Percentiles rank a stretch among this genome's conserved stretches.
These are phyloP conservation scores for Crocidura indochinensis DNA, from an alignment of 2,797 vertebrate genomes.

Conservation along the genomic window DNA sequence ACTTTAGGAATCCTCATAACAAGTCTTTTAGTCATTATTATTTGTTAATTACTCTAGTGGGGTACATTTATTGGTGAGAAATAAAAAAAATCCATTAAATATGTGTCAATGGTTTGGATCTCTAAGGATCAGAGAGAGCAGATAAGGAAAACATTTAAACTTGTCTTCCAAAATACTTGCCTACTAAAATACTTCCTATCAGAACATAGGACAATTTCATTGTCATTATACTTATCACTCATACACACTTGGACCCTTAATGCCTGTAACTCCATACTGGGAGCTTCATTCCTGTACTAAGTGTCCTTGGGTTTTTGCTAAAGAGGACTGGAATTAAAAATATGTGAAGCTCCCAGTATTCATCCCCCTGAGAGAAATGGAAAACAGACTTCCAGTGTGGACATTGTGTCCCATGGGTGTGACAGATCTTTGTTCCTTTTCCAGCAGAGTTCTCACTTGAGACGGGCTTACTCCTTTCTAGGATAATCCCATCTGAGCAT, in stretches of 20 bases:
- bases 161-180: neutral
- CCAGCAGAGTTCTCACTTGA: neutral
- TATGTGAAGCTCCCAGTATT: neutral
- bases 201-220: neutral
- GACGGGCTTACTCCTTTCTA: neutral
- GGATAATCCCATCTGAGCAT: neutral
- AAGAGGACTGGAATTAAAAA: neutral
- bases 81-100: constrained; percentile 48
- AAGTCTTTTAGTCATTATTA: constrained; percentile 51
- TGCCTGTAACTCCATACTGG: neutral
- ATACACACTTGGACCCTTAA: neutral
- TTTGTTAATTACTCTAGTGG: constrained; percentile 73
- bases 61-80: constrained; percentile 61
- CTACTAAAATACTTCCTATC: neutral
- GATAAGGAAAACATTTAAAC: constrained; percentile 41
- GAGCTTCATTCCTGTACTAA: neutral
- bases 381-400: neutral
- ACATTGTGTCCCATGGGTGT: neutral
- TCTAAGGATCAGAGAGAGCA: neutral
- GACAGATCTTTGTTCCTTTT: constrained; percentile 12
- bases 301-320: neutral
- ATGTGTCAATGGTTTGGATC: constrained; percentile 5
- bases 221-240: constrained; percentile 9
- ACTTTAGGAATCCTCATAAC: constrained; percentile 65
- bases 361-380: neutral